These are phyloP conservation scores for Stercorarius parasiticus DNA, from an alignment of 2,113 vertebrate species.

Conservation along the genomic window DNA sequence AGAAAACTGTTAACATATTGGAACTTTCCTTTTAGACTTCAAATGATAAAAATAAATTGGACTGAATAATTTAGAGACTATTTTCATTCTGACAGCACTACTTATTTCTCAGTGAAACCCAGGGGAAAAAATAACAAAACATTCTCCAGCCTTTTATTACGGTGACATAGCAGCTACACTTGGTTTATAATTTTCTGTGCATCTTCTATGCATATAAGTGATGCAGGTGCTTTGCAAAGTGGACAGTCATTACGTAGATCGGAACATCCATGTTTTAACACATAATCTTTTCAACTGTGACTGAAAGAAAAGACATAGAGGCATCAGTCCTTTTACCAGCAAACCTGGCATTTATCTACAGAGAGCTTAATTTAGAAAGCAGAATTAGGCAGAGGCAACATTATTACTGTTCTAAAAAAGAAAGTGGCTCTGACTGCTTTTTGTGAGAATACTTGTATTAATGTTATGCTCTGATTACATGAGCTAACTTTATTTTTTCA, in stretches of 20 bases:
- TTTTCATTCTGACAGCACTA: background rate
- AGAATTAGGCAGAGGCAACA: background rate
- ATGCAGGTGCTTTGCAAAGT: background rate
- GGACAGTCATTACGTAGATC: background rate
- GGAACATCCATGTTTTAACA: rapidly evolving
- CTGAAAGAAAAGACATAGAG: background rate
- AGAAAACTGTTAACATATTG: background rate
- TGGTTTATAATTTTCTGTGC: background rate
- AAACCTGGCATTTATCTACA: background rate
- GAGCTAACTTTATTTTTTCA: background rate
- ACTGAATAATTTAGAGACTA: background rate
- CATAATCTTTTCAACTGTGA: background rate
- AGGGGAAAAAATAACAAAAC: background rate
- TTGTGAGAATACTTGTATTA: background rate
- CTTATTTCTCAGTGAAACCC: background rate
- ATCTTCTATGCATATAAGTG: background rate
- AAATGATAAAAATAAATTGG: background rate
- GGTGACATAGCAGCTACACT: background rate
- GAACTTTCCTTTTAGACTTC: background rate
- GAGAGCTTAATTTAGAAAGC: background rate
- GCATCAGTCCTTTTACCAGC: background rate
- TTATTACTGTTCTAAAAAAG: background rate
- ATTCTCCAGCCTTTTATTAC: background rate
- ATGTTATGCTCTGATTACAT: background rate
- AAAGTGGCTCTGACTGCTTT: background rate